Percentiles rank a stretch among this genome's conserved stretches.
Conservation (phyloP, 2,113 vertebrate genomes). For the Psittacus erithacus region DNA sequence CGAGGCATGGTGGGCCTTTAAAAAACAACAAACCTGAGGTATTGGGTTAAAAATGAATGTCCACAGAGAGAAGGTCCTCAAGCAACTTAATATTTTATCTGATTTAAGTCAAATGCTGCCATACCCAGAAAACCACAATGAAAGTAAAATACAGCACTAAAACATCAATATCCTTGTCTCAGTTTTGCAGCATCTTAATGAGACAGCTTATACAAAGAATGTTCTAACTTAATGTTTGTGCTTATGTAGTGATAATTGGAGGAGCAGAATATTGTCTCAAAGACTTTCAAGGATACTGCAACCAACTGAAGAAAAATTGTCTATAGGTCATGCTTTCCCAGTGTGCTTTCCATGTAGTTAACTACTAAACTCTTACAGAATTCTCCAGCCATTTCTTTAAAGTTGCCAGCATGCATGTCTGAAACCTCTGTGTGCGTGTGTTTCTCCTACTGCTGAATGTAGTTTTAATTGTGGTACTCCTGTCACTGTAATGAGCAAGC, state of each 20-base stretch:
- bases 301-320: rapidly evolving
- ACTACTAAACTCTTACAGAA: neutral
- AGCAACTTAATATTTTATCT: neutral
- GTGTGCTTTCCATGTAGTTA: neutral
- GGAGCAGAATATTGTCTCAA: rapidly evolving
- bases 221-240: rapidly evolving
- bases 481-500: rapidly evolving
- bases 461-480: rapidly evolving
- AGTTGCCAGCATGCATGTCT: rapidly evolving
- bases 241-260: rapidly evolving
- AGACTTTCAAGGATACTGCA: neutral
- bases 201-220: rapidly evolving
- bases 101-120: rapidly evolving
- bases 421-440: rapidly evolving
- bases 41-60: neutral
- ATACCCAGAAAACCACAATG: neutral
- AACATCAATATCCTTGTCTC: neutral
- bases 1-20: neutral
- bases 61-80: neutral
- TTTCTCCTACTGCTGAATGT: rapidly evolving
- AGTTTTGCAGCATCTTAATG: rapidly evolving
- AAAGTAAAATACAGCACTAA: rapidly evolving
- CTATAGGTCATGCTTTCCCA: rapidly evolving
- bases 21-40: no score
- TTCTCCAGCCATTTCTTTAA: neutral